These are phyloP conservation scores for Drosophila nasuta DNA, from an alignment of 1,140 invertebrate genomes.

Conservation along the genomic window DNA sequence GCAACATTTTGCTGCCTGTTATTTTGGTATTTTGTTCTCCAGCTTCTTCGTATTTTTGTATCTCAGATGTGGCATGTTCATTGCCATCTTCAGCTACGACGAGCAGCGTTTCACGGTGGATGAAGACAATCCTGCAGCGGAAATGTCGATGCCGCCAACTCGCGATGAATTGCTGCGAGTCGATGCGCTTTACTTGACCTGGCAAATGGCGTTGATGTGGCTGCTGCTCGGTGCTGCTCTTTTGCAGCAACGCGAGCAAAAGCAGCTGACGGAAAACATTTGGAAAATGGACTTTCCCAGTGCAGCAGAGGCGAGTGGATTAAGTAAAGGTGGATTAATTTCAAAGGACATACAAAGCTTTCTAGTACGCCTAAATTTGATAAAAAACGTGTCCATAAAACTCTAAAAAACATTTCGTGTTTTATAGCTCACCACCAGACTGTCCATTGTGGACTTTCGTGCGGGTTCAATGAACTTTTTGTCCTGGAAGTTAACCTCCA, in stretches of 20 bases:
- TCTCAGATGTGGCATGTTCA: slow-evolving; percentile 15
- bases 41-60: slow-evolving; percentile 11
- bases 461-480: slow-evolving; percentile 1
- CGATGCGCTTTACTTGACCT: background rate
- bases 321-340: background rate
- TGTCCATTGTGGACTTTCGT: slow-evolving; percentile 13
- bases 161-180: background rate
- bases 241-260: slow-evolving; percentile 42
- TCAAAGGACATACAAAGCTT: slow-evolving; percentile 16
- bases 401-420: background rate
- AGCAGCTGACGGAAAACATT: slow-evolving; percentile 3
- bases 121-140: slow-evolving; percentile 17
- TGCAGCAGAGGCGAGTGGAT: background rate
- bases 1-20: slow-evolving; percentile 42
- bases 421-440: slow-evolving; percentile 11
- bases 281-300: slow-evolving; percentile 27
- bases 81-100: slow-evolving; percentile 20
- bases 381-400: background rate
- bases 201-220: slow-evolving; percentile 34
- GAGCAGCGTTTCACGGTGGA: background rate
- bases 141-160: slow-evolving; percentile 17
- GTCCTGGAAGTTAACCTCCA: slow-evolving; percentile 3
- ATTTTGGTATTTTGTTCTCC: slow-evolving; percentile 41
- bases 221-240: slow-evolving; percentile 43
- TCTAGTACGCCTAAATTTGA: slow-evolving; percentile 12